Evolutionary conservation across 2,797 vertebrate species (phyloP).

Genomic region (Synanceia verrucosa): DNA sequence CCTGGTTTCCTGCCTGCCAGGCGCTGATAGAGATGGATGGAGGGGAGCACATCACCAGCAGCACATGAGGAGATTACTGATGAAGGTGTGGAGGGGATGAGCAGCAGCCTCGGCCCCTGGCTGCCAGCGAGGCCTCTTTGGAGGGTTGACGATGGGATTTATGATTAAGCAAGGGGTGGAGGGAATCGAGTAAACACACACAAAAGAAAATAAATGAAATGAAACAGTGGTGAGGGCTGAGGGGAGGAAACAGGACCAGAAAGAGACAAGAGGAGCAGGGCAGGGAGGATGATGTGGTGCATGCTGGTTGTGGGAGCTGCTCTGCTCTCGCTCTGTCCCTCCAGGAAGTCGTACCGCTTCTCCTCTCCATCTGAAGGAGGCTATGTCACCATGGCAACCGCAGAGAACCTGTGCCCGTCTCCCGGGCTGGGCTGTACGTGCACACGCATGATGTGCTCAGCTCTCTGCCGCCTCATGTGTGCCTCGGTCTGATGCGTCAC

Average conservation of each 20-base stretch:
- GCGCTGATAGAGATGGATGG: conserved; percentile 53
- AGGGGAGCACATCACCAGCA: conserved; percentile 29
- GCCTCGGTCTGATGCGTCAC: conserved; percentile 48
- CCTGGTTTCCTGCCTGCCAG: conserved; percentile 56
- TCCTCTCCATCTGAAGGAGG: conserved; percentile 77
- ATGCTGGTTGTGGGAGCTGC: conserved; percentile 39
- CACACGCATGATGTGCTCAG: conserved; percentile 53
- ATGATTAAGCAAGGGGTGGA: conserved; percentile 23
- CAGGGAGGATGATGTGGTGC: conserved; percentile 35
- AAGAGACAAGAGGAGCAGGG: not conserved
- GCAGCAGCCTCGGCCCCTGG: conserved; percentile 10
- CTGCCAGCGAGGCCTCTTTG: conserved; percentile 2
- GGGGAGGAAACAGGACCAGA: conserved; percentile 1
- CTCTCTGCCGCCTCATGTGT: conserved; percentile 39
- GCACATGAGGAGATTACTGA: conserved; percentile 64
- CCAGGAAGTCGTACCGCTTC: conserved; percentile 77
- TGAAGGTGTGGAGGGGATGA: conserved; percentile 50
- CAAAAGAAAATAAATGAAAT: conserved; percentile 14
- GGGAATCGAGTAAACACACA: not conserved
- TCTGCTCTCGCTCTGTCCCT: conserved; percentile 65
- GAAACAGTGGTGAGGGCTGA: not conserved
- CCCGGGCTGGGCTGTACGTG: conserved; percentile 71
- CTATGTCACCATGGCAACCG: conserved; percentile 89
- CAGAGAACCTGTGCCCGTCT: conserved; percentile 85
- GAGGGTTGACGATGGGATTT: conserved; percentile 37